phyloP scores from a whole-genome alignment of 2,888 invertebrate genomes.

The Nymphalis c-album region DNA sequence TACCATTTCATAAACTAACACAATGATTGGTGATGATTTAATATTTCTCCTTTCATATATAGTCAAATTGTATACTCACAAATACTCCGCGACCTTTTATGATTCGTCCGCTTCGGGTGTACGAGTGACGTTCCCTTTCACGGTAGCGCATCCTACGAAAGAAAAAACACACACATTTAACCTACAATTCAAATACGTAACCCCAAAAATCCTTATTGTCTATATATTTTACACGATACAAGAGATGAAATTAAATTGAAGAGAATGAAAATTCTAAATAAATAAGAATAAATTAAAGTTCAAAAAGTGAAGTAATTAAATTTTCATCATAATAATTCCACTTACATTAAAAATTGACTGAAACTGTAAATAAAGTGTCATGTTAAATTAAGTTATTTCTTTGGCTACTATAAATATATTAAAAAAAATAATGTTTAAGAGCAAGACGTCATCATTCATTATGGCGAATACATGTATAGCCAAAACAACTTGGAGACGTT shows the following conservation, averaged over 20 bases:
- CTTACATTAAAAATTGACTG: constrained; percentile 61
- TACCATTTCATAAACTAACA: too few species aligned
- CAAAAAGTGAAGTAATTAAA: too few species aligned
- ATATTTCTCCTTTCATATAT: neutral
- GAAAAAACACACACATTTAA: neutral
- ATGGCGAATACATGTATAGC: neutral
- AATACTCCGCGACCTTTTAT: constrained; percentile 96
- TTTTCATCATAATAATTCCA: constrained; percentile 26
- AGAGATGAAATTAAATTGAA: too few species aligned
- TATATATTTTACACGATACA: too few species aligned
- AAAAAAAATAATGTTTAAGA: too few species aligned
- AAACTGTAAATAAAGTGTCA: constrained; percentile 52
- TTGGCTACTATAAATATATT: neutral
- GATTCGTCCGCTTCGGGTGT: constrained; percentile 89
- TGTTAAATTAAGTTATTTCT: neutral
- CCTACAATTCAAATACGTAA: too few species aligned
- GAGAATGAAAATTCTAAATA: too few species aligned
- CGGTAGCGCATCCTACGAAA: constrained; percentile 61
- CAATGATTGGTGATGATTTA: neutral
- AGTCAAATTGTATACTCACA: constrained; percentile 82
- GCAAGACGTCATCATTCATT: neutral
- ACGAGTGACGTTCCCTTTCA: constrained; percentile 72
- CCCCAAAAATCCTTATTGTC: too few species aligned
- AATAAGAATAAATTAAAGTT: too few species aligned
- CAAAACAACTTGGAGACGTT: too few species aligned